Evolutionary conservation across 1,140 invertebrate species (phyloP).

Genomic region (Paralvinella palmiformis): DNA sequence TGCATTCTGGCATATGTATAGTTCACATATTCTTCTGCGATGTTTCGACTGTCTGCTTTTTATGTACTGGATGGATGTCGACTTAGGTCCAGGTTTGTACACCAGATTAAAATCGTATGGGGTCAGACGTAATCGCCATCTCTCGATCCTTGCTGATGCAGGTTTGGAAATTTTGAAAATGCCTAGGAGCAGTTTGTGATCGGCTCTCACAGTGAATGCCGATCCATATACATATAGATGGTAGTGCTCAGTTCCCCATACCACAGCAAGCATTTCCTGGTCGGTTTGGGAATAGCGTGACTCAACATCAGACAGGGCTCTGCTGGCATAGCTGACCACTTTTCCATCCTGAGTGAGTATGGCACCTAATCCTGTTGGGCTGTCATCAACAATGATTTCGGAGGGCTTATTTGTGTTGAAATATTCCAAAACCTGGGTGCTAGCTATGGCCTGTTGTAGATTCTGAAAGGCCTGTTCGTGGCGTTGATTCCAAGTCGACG

Average conservation of each 20-base stretch:
- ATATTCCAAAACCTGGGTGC: neutral
- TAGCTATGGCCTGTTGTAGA: neutral
- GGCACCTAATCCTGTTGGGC: too few relatives aligned
- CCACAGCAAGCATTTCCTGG: conserved; percentile 20
- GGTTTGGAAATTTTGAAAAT: conserved; percentile 7
- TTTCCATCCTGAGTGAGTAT: too few relatives aligned
- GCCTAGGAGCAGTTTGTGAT: conserved; percentile 21
- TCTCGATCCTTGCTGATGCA: conserved; percentile 18
- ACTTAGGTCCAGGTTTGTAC: neutral
- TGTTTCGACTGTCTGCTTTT: too few relatives aligned
- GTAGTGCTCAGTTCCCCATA: conserved; percentile 21
- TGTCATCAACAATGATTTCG: neutral
- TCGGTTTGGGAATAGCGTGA: conserved; percentile 21
- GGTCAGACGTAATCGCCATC: conserved; percentile 17
- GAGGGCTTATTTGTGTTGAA: too few relatives aligned
- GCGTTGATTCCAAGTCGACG: neutral
- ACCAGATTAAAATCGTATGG: conserved; percentile 5
- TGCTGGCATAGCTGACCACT: too few relatives aligned
- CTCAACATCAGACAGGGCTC: too few relatives aligned
- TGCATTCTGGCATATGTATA: too few relatives aligned
- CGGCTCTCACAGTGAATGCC: conserved; percentile 16
- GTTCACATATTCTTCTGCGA: too few relatives aligned
- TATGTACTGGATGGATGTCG: too few relatives aligned
- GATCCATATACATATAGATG: conserved; percentile 20
- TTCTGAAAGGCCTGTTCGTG: neutral